phyloP scores from a whole-genome alignment of 2,797 vertebrate species.

The Fringilla coelebs region DNA sequence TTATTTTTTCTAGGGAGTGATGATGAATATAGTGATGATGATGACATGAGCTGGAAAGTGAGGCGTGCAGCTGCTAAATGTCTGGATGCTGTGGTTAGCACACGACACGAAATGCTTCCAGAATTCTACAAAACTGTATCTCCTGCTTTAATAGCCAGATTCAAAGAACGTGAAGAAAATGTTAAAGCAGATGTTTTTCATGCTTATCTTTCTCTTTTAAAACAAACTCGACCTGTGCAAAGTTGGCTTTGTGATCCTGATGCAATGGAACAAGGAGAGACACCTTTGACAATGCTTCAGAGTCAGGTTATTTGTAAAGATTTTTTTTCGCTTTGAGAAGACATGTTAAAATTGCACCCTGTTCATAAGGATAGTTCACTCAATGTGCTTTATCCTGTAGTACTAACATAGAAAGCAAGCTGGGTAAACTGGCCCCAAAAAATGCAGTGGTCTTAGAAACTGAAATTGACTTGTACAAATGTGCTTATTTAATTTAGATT shows the following conservation, averaged over 20 bases:
- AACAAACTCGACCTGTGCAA: constrained; percentile 96
- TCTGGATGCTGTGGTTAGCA: constrained; percentile 95
- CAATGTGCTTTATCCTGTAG: background rate
- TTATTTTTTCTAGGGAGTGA: constrained; percentile 83
- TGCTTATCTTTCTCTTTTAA: constrained; percentile 95
- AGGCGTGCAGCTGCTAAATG: constrained; percentile 97
- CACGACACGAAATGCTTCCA: constrained; percentile 96
- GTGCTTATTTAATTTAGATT: background rate
- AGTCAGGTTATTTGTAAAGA: constrained; percentile 84
- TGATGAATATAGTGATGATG: constrained; percentile 99
- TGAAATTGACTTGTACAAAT: background rate
- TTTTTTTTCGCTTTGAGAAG: background rate
- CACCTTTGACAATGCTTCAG: constrained; percentile 97
- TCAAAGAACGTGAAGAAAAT: constrained; percentile 98
- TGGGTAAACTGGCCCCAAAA: background rate
- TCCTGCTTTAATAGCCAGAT: constrained; percentile 93
- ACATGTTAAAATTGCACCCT: background rate
- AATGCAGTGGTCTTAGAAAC: background rate
- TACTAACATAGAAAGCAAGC: background rate
- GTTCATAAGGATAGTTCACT: background rate
- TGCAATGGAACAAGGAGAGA: constrained; percentile 98
- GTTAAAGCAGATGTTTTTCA: constrained; percentile 99
- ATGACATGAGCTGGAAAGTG: constrained; percentile 99
- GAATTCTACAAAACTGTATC: constrained; percentile 98
- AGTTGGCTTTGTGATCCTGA: constrained; percentile 97